phyloP scores from a whole-genome alignment of 2,113 vertebrate genomes.

The Barbus barbus region DNA sequence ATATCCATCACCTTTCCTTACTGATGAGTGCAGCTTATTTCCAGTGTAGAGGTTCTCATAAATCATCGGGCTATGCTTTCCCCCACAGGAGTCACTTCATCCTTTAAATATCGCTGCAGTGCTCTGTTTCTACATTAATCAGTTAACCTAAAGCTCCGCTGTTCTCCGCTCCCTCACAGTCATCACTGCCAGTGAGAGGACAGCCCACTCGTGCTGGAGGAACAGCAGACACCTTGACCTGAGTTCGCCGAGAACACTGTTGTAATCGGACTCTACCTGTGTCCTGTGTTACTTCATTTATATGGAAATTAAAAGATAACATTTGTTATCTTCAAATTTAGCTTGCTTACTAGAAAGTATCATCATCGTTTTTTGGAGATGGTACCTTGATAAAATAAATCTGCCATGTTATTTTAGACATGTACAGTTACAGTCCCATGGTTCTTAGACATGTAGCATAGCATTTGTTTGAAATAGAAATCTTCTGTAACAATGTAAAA shows the following conservation, averaged over 20 bases:
- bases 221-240: slow-evolving; percentile 47
- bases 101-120: slow-evolving; percentile 59
- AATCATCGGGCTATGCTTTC: slow-evolving; percentile 56
- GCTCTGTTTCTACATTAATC: slow-evolving; percentile 62
- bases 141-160: slow-evolving; percentile 64
- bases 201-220: neutral
- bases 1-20: slow-evolving; percentile 2
- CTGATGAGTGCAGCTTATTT: slow-evolving; percentile 60
- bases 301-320: too few relatives aligned
- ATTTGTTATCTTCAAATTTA: too few relatives aligned
- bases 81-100: slow-evolving; percentile 46
- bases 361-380: neutral
- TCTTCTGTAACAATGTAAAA: neutral
- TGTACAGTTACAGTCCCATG: neutral
- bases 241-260: slow-evolving; percentile 1
- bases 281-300: neutral
- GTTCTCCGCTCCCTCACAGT: slow-evolving; percentile 56
- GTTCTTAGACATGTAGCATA: neutral
- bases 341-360: too few relatives aligned
- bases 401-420: neutral
- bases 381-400: too few relatives aligned
- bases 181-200: slow-evolving; percentile 52
- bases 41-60: slow-evolving; percentile 55
- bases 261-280: neutral
- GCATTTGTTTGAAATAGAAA: neutral